Evolutionary conservation across 2,797 vertebrate species (phyloP).

Genomic region (Rachycentron canadum): DNA sequence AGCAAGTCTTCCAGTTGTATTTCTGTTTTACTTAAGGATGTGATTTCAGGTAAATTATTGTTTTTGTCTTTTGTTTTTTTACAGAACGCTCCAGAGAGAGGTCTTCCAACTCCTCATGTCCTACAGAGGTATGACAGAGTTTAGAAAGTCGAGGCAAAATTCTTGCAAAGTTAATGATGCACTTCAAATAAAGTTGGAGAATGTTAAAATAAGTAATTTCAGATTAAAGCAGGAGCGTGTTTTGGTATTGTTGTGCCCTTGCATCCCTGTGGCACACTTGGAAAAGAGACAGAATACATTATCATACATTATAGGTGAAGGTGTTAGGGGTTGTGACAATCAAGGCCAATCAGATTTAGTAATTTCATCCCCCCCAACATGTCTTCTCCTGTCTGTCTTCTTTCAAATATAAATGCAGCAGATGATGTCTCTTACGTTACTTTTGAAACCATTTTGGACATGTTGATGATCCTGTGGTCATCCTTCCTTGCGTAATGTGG

Average conservation of each 20-base stretch:
- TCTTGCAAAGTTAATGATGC: neutral
- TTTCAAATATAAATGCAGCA: neutral
- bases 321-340: neutral
- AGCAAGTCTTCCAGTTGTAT: neutral
- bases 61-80: conserved; percentile 53
- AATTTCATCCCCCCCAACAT: neutral
- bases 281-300: neutral
- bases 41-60: neutral
- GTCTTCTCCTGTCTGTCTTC: neutral
- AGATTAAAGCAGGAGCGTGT: neutral
- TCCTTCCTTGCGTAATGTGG: too few relatives aligned
- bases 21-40: neutral
- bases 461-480: too few relatives aligned
- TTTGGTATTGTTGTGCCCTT: neutral
- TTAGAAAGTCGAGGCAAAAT: neutral
- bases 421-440: too few relatives aligned
- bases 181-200: neutral
- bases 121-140: conserved; percentile 91
- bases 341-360: neutral
- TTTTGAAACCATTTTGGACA: neutral
- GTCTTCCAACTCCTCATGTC: conserved; percentile 94
- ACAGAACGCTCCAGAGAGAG: conserved; percentile 95
- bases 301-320: neutral
- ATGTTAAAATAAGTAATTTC: neutral
- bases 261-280: neutral